Evolutionary conservation across 1,140 invertebrate species (phyloP).

Genomic region (Hycleus cichorii): DNA sequence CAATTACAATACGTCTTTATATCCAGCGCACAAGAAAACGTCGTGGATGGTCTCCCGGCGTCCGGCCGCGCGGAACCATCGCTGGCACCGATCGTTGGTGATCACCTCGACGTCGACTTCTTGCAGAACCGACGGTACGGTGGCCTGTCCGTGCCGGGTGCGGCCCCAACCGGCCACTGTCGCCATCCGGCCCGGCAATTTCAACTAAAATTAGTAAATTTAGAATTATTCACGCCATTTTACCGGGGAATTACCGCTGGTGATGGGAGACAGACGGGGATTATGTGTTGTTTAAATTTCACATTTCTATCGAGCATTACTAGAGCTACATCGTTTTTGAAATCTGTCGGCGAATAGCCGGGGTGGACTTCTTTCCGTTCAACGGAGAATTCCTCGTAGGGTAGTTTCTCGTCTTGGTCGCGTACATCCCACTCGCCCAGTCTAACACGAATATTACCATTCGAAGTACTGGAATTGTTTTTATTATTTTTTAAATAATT

Average conservation of each 20-base stretch:
- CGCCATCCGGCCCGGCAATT: constrained; percentile 72
- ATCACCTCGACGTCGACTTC: constrained; percentile 83
- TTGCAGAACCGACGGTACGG: constrained; percentile 64
- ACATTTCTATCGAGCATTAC: constrained; percentile 73
- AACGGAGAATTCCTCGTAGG: constrained; percentile 82
- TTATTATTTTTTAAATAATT: background rate
- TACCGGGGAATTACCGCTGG: constrained; percentile 29
- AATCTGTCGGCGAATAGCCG: constrained; percentile 78
- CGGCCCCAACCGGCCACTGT: constrained; percentile 88
- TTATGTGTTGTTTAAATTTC: constrained; percentile 79
- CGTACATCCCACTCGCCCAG: constrained; percentile 88
- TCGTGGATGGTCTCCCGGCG: constrained; percentile 85
- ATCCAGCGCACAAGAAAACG: constrained; percentile 88
- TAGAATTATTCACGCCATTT: background rate
- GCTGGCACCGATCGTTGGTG: constrained; percentile 81
- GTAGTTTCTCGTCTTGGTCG: constrained; percentile 68
- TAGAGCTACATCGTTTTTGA: constrained; percentile 82
- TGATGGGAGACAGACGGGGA: constrained; percentile 65
- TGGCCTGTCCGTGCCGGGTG: constrained; percentile 74
- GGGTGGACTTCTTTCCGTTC: constrained; percentile 87
- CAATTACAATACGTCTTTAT: constrained; percentile 60
- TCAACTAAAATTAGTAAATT: constrained; percentile 37
- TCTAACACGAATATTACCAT: constrained; percentile 76
- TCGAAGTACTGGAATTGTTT: constrained; percentile 57
- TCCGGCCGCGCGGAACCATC: constrained; percentile 85